phyloP scores from a whole-genome alignment of 2,113 vertebrate species.

The Paramisgurnus dabryanus region DNA sequence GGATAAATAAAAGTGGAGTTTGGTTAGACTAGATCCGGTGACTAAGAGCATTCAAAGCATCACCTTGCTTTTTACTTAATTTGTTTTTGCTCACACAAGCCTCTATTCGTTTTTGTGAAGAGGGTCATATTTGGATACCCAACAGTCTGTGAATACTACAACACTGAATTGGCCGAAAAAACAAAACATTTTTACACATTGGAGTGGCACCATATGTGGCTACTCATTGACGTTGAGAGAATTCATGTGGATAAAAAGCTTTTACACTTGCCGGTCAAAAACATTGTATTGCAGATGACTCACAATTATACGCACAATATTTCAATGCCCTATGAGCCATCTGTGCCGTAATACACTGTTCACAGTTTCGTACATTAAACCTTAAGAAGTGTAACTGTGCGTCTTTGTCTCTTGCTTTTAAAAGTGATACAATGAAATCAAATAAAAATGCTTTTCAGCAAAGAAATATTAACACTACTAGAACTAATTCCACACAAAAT shows the following conservation, averaged over 20 bases:
- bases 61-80: constrained; percentile 18
- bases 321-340: constrained; percentile 23
- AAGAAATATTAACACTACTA: not conserved
- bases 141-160: constrained; percentile 33
- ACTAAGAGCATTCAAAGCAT: constrained; percentile 36
- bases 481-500: not conserved
- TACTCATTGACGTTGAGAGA: constrained; percentile 28
- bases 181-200: constrained; percentile 19
- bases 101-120: constrained; percentile 1
- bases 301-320: constrained; percentile 20
- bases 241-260: constrained; percentile 32
- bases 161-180: not conserved
- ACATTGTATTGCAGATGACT: constrained; percentile 27
- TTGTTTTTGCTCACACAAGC: constrained; percentile 8
- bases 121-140: constrained; percentile 17
- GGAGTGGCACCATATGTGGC: constrained; percentile 30
- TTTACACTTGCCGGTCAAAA: constrained; percentile 7
- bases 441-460: not conserved
- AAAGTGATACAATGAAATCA: constrained; percentile 1
- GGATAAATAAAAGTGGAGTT: constrained; percentile 46
- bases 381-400: not conserved
- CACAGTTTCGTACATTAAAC: not conserved
- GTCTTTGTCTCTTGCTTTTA: constrained; percentile 19
- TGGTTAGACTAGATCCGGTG: constrained; percentile 3
- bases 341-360: constrained; percentile 28